phyloP scores from a whole-genome alignment of 2,888 invertebrate species.

The Idaea dimidiata region DNA sequence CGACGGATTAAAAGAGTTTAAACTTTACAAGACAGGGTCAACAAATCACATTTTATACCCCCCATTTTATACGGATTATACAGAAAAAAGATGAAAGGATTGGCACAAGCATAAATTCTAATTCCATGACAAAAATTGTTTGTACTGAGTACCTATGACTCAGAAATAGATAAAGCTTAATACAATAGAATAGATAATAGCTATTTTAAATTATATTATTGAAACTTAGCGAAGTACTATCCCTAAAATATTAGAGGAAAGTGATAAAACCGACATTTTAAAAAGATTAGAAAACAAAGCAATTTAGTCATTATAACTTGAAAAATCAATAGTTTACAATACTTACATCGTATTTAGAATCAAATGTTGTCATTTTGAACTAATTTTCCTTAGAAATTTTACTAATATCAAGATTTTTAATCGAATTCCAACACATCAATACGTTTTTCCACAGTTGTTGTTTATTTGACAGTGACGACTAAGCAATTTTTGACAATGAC shows the following conservation, averaged over 20 bases:
- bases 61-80: no score
- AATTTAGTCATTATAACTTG: neutral
- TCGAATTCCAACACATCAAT: conserved; percentile 59
- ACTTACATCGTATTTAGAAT: conserved; percentile 82
- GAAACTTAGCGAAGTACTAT: no score
- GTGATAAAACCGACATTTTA: neutral
- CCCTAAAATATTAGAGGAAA: neutral
- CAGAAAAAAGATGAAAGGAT: neutral
- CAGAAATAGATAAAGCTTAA: neutral
- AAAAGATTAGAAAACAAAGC: neutral
- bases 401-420: conserved; percentile 29
- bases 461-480: conserved; percentile 7
- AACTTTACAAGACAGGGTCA: no score
- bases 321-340: conserved; percentile 1
- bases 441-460: conserved; percentile 10
- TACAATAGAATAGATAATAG: neutral
- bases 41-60: no score
- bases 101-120: neutral
- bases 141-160: neutral
- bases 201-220: no score
- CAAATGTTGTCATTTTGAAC: conserved; percentile 63
- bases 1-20: no score
- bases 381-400: conserved; percentile 21
- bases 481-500: neutral
- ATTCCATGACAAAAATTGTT: neutral